Percentiles rank a stretch among this genome's conserved stretches.
phyloP scores from a whole-genome alignment of 2,113 vertebrate genomes.

The Heteronetta atricapilla region DNA sequence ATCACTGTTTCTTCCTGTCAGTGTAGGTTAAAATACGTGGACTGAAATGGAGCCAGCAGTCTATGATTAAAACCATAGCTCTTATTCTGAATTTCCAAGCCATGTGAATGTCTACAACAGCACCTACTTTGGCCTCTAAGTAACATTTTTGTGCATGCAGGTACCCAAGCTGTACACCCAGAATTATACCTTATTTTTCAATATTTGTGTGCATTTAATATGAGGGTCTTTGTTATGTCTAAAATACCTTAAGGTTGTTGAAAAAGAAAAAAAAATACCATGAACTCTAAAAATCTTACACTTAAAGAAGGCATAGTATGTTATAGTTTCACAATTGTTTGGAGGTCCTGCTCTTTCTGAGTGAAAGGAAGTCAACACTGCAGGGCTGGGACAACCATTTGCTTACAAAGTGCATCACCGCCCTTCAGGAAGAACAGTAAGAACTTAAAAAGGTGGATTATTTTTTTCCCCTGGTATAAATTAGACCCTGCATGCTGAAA shows the following conservation, averaged over 20 bases:
- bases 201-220: not conserved
- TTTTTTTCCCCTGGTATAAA: not conserved
- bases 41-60: not conserved
- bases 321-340: not conserved
- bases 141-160: not conserved
- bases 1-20: not conserved
- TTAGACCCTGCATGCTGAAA: not conserved
- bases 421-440: not conserved
- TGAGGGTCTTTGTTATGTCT: not conserved
- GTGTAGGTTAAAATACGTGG: not conserved
- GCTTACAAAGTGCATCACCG: not conserved
- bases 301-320: not conserved
- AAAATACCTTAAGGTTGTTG: not conserved
- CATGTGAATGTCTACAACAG: fast-evolving
- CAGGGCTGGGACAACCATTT: not conserved
- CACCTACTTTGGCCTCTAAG: not conserved
- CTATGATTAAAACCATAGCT: not conserved
- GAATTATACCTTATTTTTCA: not conserved
- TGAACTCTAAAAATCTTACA: not conserved
- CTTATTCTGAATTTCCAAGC: not conserved
- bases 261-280: not conserved
- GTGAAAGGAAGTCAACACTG: not conserved
- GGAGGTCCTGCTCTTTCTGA: not conserved
- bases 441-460: not conserved
- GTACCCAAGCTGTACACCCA: not conserved